Base-by-base conservation (phyloP, 1,140 invertebrate genomes). In the Penaeus vannamei region DNA sequence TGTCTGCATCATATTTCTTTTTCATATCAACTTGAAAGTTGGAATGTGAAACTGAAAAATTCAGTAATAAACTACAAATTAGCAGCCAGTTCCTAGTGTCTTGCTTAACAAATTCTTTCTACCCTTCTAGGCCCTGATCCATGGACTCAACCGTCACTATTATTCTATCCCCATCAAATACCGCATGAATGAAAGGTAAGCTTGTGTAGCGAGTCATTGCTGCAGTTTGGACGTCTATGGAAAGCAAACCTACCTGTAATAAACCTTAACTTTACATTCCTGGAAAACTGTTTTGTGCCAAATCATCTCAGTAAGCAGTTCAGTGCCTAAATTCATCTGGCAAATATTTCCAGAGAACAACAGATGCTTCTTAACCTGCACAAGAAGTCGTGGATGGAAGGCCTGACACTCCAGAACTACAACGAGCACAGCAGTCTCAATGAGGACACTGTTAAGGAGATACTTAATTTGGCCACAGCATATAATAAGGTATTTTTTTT, bases 141-240 rank as follows among this genome's bases (percentile, higher is more conserved):
- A 99, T 93, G 99, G 99, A 32, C 94, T 99, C 3, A 99, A 99
- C 93, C 95, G 99, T 91, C 99, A 99, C 94, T 99, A 99, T 93
- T 99, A 99, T 93, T 99, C 98, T 36, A 99, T 99, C 92, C 98
- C 98, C 93, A 99, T 99, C 92, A 99, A 99, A 94, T 99, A 99
- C 93, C 95, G 98, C 86, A 99, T 99, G 93, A 99, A 99, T 94
- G 87, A 90, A 85, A 91, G 87, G 87, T 89, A 14, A 80, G 80
- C n/a, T 10, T 14, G 32, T 76, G 17, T 0, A 69, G 60, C 12
- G n/a, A 61, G n/a, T 62, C 46, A 14, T 46, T n/a, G n/a, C n/a
- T n/a, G n/a, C n/a, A n/a, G n/a, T n/a, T n/a, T n/a, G n/a, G n/a
- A n/a, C n/a, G n/a, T n/a, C n/a, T n/a, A n/a, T n/a, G n/a, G n/a